Evolutionary conservation across 2,113 vertebrate species (phyloP), one percentile per base, ranked within the genome.

Genomic region (Centropus bengalensis): DNA sequence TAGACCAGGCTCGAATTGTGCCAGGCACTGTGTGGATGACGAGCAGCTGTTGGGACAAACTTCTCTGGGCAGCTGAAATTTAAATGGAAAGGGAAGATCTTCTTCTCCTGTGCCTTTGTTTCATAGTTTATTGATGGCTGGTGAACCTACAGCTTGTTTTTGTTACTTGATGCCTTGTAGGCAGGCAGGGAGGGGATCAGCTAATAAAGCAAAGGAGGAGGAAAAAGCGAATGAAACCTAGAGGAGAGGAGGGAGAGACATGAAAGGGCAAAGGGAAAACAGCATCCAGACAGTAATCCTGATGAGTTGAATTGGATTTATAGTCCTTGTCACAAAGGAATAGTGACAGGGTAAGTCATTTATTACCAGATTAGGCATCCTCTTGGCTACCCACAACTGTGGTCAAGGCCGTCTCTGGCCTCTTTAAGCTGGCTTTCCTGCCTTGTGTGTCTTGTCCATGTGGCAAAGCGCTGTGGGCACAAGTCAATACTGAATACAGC

Each of bases 361-460:
- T 30, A 33, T 64, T 40, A 32, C 9, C 23, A 21, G 44, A 82
- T n/a, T 5, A 44, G 44, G 67, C 14, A 36, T 73, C 18, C 10
- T 49, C 23, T 38, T 47, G 14, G n/a, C 44, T 56, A 33, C 7
- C 22, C 52, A 20, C 23, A 38, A 3, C 71, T 69, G n/a, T 47
- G 20, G 38, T 63, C 44, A 49, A 42, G 73, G 12, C 38, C 38
- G 30, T 28, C 74, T 91, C 93, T 56, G 84, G 79, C 20, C 26
- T 76, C 27, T 30, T 79, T 10, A 95, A 95, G 89, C 88, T 87
- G 60, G 26, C 33, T 90, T 91, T 96, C 78, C 85, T 95, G 62
- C 86, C 5, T 96, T 88, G 17, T 55, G 87, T 96, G 94, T 96
- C 96, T 95, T 94, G 62, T 88, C 45, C 32, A 1, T 22, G 32